Percentiles rank a stretch among this genome's conserved stretches.
These are phyloP conservation scores for Hippocampus mohnikei DNA, from an alignment of 2,113 vertebrate genomes.

Conservation along the genomic window DNA sequence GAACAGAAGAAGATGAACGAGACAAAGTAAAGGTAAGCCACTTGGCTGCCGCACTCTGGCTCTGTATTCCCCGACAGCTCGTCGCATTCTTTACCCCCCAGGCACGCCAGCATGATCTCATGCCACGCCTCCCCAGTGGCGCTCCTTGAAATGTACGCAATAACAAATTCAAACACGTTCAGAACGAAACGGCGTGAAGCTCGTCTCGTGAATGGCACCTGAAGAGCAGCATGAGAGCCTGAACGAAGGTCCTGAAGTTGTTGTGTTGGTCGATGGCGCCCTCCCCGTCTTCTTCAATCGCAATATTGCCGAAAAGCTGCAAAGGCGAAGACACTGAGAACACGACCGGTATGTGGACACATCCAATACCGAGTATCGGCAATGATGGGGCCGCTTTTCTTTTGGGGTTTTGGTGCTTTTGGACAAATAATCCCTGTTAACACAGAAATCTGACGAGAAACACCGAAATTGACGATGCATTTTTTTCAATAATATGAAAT, in stretches of 20 bases:
- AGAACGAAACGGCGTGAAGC: background rate
- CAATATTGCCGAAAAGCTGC: conserved; percentile 97
- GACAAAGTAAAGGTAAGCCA: conserved; percentile 97
- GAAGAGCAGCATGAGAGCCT: conserved; percentile 96
- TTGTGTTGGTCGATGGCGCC: conserved; percentile 95
- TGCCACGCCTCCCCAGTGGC: conserved; percentile 98
- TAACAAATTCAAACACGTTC: background rate
- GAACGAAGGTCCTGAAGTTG: conserved; percentile 96
- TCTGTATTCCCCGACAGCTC: conserved; percentile 74
- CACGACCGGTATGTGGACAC: background rate
- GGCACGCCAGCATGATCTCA: conserved; percentile 95
- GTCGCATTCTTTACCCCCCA: conserved; percentile 83
- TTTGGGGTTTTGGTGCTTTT: no score
- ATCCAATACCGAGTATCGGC: background rate
- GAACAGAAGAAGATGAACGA: conserved; percentile 99
- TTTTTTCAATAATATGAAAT: no score
- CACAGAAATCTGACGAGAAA: background rate
- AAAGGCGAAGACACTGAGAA: conserved; percentile 33
- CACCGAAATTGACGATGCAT: no score
- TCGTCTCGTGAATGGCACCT: conserved; percentile 72
- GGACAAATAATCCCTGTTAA: background rate
- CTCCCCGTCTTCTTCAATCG: conserved; percentile 79
- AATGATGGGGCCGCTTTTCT: background rate
- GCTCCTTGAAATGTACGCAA: conserved; percentile 74
- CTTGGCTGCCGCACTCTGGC: conserved; percentile 88